Evolutionary conservation across 2,113 vertebrate species (phyloP).

Genomic region (Theristicus caerulescens): DNA sequence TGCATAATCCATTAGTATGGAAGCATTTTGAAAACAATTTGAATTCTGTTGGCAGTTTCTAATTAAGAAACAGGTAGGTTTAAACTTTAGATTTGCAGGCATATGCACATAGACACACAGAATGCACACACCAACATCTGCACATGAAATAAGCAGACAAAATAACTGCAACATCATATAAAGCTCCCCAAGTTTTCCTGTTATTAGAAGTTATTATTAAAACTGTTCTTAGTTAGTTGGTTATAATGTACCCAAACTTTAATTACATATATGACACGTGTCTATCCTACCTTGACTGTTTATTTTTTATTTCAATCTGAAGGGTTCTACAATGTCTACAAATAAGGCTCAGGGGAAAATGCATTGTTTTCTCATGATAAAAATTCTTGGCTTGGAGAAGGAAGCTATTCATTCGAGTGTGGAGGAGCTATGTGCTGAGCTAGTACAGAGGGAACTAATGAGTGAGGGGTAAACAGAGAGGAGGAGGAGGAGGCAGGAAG

Average conservation of each 20-base stretch:
- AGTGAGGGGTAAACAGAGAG: not conserved
- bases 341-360: not conserved
- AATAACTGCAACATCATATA: not conserved
- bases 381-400: not conserved
- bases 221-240: not conserved
- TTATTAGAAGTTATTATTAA: not conserved
- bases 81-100: not conserved
- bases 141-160: not conserved
- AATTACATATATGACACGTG: not conserved
- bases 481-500: not conserved
- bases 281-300: not conserved
- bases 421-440: not conserved
- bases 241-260: not conserved
- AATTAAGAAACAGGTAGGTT: not conserved
- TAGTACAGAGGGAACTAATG: not conserved
- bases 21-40: not conserved
- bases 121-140: not conserved
- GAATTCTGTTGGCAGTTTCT: not conserved
- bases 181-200: not conserved
- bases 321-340: not conserved
- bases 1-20: not conserved
- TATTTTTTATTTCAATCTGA: not conserved
- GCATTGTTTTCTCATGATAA: not conserved
- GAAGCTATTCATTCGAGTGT: not conserved
- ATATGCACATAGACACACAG: not conserved